Percentiles rank a stretch among this genome's conserved stretches.
Conservation (phyloP, 2,797 vertebrate species). For the Pempheris klunzingeri region DNA sequence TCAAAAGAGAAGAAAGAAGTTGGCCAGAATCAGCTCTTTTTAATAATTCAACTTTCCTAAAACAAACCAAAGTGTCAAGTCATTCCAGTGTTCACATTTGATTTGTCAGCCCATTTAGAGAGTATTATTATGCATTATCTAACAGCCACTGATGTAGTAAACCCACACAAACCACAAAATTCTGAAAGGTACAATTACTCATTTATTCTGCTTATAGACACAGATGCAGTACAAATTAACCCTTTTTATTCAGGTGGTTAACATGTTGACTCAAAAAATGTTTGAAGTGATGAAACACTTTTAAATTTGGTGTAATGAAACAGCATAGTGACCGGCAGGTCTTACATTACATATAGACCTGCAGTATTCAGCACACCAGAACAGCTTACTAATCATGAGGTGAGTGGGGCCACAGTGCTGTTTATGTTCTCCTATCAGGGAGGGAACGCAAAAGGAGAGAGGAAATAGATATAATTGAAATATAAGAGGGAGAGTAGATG, state of each 20-base stretch:
- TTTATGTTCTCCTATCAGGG: not conserved
- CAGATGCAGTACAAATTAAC: not conserved
- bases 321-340: not conserved
- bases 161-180: too few species aligned
- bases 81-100: not conserved
- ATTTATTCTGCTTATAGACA: not conserved
- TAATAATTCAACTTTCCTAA: not conserved
- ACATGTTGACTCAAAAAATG: too few species aligned
- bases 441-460: not conserved
- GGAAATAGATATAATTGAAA: slow-evolving; percentile 18
- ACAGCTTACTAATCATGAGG: not conserved
- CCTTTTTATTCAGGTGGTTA: not conserved
- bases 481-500: not conserved
- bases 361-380: not conserved
- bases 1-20: not conserved
- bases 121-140: not conserved
- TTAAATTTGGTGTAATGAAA: not conserved
- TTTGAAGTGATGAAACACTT: not conserved
- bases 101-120: not conserved
- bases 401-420: not conserved
- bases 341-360: not conserved
- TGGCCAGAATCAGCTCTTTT: not conserved
- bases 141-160: not conserved
- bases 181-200: not conserved
- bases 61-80: not conserved